phyloP scores from a whole-genome alignment of 2,888 invertebrate genomes.

The Troglohyphantes excavatus region DNA sequence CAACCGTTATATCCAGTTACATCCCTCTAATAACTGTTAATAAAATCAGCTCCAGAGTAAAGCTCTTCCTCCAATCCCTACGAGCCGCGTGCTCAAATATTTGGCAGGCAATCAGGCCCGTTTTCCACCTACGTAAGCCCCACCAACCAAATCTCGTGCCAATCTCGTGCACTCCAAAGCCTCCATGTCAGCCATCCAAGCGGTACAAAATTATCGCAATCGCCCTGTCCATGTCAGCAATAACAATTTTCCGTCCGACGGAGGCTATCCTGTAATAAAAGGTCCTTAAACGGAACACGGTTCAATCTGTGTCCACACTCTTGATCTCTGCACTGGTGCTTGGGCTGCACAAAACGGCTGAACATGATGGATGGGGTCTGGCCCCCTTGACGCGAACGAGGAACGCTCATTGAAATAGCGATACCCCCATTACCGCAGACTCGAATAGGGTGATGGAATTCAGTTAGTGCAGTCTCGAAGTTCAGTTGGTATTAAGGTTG shows the following conservation, averaged over 20 bases:
- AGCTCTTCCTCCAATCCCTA: no score
- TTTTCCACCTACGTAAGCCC: no score
- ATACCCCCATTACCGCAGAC: not conserved
- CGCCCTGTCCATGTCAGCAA: not conserved
- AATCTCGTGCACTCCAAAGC: no score
- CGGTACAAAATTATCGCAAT: not conserved
- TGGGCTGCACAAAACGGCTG: conserved; percentile 19
- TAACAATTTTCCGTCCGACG: conserved; percentile 5
- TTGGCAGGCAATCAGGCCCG: no score
- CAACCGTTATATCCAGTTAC: no score
- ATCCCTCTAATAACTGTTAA: no score
- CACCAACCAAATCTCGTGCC: no score
- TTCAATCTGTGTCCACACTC: not conserved
- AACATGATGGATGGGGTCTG: conserved; percentile 49
- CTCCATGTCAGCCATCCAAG: not conserved
- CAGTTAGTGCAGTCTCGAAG: no score
- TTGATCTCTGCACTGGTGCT: not conserved
- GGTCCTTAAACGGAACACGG: not conserved
- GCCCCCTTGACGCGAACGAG: not conserved
- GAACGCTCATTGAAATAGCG: not conserved
- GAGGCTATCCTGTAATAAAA: not conserved
- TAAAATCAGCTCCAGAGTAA: no score
- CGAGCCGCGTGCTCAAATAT: no score
- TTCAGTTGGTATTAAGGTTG: no score
- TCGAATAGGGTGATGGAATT: no score